These are phyloP conservation scores for Drosophila subobscura DNA, from an alignment of 1,140 invertebrate species.

Conservation along the genomic window DNA sequence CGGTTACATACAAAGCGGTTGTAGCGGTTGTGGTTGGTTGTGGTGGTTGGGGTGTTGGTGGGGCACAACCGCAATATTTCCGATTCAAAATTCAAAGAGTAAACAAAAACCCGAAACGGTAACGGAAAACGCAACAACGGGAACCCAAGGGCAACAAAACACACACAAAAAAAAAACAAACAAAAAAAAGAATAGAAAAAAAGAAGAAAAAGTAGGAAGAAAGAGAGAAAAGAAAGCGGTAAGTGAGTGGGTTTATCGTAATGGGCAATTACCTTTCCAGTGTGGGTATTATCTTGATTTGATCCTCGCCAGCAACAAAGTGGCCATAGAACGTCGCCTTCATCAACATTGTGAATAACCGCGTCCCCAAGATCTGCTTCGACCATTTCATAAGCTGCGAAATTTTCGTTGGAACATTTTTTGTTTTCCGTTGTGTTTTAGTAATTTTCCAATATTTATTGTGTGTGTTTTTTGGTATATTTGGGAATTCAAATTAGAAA, in stretches of 20 bases:
- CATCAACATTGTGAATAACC: slow-evolving; percentile 91
- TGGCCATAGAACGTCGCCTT: slow-evolving; percentile 97
- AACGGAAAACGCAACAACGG: slow-evolving; percentile 30
- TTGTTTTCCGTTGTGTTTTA: slow-evolving; percentile 27
- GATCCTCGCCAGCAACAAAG: slow-evolving; percentile 94
- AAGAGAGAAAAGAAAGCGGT: slow-evolving; percentile 68
- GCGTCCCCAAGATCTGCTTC: slow-evolving; percentile 89
- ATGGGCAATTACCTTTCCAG: slow-evolving; percentile 80
- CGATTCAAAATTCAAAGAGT: slow-evolving; percentile 2
- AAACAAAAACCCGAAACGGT: neutral
- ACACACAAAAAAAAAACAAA: slow-evolving; percentile 25
- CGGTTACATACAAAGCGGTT: too few species aligned
- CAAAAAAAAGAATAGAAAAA: slow-evolving; percentile 31
- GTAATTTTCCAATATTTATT: slow-evolving; percentile 16
- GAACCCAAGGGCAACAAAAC: slow-evolving; percentile 6
- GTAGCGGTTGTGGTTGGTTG: too few species aligned
- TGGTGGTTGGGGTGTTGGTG: too few species aligned
- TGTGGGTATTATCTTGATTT: slow-evolving; percentile 81
- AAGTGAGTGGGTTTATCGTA: slow-evolving; percentile 63
- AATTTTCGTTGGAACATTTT: slow-evolving; percentile 26
- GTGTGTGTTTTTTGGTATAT: neutral
- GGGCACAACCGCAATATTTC: too few species aligned
- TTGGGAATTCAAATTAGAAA: slow-evolving; percentile 7
- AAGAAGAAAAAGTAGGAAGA: slow-evolving; percentile 75
- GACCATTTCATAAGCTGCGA: slow-evolving; percentile 93